Conservation (phyloP, 2,113 vertebrate species). For the Rallus limicola region DNA sequence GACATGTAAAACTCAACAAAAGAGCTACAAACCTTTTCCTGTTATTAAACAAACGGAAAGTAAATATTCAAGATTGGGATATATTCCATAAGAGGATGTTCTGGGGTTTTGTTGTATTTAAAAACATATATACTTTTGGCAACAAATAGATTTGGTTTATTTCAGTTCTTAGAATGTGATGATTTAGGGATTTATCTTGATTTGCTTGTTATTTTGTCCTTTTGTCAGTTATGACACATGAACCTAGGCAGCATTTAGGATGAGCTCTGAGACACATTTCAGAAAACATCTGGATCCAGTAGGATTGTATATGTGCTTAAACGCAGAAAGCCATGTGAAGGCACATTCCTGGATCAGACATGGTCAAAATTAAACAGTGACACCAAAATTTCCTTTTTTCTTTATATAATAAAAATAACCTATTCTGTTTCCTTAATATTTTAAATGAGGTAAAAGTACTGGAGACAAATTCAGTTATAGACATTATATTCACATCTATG, state of each 20-base stretch:
- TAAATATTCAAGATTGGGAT: slow-evolving; percentile 78
- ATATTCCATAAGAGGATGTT: slow-evolving; percentile 82
- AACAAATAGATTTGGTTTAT: slow-evolving; percentile 65
- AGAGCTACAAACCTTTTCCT: slow-evolving; percentile 80
- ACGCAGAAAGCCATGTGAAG: background rate
- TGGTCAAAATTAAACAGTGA: background rate
- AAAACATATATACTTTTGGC: slow-evolving; percentile 73
- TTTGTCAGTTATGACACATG: slow-evolving; percentile 22
- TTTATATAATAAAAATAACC: background rate
- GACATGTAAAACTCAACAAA: slow-evolving; percentile 80
- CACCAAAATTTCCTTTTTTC: background rate
- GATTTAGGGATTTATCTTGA: slow-evolving; percentile 67
- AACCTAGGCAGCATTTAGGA: slow-evolving; percentile 1
- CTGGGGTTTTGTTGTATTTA: slow-evolving; percentile 49
- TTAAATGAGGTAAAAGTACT: background rate
- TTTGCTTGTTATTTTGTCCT: slow-evolving; percentile 64
- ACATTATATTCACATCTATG: background rate
- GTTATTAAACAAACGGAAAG: slow-evolving; percentile 83
- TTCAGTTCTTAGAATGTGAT: slow-evolving; percentile 75
- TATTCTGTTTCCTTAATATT: background rate
- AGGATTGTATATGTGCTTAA: background rate
- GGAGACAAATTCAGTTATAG: background rate
- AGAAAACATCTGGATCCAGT: background rate
- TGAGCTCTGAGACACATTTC: slow-evolving; percentile 14
- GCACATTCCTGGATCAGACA: background rate